Percentiles rank a stretch among this genome's conserved stretches.
Evolutionary conservation across 2,113 vertebrate genomes (phyloP).

Genomic region (Psilopogon haemacephalus): DNA sequence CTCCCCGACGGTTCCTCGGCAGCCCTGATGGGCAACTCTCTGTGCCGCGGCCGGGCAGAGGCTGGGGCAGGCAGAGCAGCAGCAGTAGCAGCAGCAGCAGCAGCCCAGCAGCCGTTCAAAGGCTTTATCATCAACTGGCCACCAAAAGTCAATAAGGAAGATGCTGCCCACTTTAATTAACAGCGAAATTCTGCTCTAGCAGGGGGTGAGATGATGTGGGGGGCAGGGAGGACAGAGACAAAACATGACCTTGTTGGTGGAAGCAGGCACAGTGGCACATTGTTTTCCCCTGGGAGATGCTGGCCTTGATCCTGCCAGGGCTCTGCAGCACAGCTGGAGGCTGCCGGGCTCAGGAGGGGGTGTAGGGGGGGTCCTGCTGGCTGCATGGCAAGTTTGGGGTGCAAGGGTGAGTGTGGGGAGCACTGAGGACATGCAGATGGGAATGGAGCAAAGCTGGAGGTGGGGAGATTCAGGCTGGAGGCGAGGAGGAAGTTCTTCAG

Average conservation of each 20-base stretch:
- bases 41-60: not conserved
- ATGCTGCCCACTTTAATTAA: slow-evolving; percentile 55
- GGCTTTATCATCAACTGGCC: slow-evolving; percentile 57
- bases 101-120: not conserved
- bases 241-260: slow-evolving; percentile 67
- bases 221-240: slow-evolving; percentile 37
- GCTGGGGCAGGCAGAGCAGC: not conserved
- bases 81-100: not conserved
- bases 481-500: no score
- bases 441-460: no score
- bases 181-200: not conserved
- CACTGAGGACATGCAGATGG: accelerated
- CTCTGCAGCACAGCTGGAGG: not conserved
- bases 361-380: not conserved
- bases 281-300: not conserved
- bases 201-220: not conserved
- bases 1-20: accelerated
- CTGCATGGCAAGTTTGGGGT: accelerated
- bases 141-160: slow-evolving; percentile 57
- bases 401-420: not conserved
- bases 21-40: accelerated
- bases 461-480: no score
- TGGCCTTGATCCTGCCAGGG: slow-evolving; percentile 26
- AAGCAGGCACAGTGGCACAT: slow-evolving; percentile 2
- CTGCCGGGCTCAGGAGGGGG: not conserved